Evolutionary conservation across 2,113 vertebrate genomes (phyloP).

Genomic region (Craseonycteris thonglongyai): DNA sequence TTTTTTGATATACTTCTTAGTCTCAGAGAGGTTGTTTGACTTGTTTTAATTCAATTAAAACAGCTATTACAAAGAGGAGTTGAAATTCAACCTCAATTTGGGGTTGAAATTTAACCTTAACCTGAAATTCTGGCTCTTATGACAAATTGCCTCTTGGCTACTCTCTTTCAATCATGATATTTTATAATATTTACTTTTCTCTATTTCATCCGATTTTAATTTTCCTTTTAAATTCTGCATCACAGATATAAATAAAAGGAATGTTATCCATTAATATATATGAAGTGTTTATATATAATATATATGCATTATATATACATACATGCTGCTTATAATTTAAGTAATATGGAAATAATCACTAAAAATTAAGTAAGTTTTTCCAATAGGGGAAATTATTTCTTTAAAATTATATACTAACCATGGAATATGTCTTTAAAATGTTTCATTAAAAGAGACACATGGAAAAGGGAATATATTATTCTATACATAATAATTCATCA

Average conservation of each 20-base stretch:
- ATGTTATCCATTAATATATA: neutral
- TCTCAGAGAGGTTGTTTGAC: neutral
- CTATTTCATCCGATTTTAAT: neutral
- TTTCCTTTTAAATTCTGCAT: neutral
- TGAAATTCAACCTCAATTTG: neutral
- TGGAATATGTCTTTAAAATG: neutral
- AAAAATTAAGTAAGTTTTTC: slow-evolving; percentile 10
- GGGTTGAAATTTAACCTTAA: neutral
- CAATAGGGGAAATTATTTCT: neutral
- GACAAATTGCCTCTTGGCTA: neutral
- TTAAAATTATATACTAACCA: neutral
- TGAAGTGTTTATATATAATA: neutral
- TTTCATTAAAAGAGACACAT: neutral
- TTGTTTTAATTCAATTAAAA: slow-evolving; percentile 22
- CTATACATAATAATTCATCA: slow-evolving; percentile 13
- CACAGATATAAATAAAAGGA: neutral
- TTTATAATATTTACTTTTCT: neutral
- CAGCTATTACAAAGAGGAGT: neutral
- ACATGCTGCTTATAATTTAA: neutral
- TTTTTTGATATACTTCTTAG: neutral
- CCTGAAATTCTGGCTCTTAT: neutral
- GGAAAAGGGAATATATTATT: neutral
- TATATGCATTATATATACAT: neutral
- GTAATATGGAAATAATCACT: neutral
- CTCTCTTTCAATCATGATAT: neutral